phyloP scores from a whole-genome alignment of 2,888 invertebrate genomes.

The Camponotus fellah region DNA sequence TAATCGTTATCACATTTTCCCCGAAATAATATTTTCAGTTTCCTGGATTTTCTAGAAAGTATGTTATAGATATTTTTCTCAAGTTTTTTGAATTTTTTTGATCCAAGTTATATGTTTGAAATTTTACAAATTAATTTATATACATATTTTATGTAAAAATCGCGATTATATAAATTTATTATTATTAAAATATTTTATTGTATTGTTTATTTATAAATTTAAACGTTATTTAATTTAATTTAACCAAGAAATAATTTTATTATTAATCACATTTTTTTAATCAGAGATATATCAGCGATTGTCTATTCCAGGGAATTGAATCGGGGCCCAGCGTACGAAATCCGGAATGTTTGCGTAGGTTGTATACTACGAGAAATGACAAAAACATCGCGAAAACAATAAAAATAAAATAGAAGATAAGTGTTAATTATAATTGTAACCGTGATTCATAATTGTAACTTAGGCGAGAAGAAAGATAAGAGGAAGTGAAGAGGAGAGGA shows the following conservation, averaged over 20 bases:
- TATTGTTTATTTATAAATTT: background rate
- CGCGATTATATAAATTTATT: background rate
- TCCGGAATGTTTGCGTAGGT: conserved; percentile 14
- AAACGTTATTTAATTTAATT: background rate
- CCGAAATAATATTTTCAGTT: background rate
- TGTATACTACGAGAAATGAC: conserved; percentile 18
- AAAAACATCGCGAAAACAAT: conserved; percentile 46
- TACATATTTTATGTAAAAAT: background rate
- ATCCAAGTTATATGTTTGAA: background rate
- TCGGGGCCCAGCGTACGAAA: background rate
- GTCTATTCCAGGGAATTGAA: conserved; percentile 1
- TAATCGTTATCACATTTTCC: conserved; percentile 26
- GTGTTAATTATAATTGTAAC: conserved; percentile 55
- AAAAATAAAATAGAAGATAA: conserved; percentile 60
- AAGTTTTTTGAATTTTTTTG: background rate
- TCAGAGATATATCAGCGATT: background rate
- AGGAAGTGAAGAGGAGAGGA: conserved; percentile 1
- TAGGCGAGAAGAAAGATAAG: background rate
- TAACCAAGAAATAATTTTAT: background rate
- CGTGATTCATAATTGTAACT: conserved; percentile 52
- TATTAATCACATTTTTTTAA: background rate
- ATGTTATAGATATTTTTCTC: background rate
- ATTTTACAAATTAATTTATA: background rate
- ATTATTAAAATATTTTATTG: background rate
- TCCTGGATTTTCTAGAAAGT: background rate